Percentiles rank a stretch among this genome's conserved stretches.
Evolutionary conservation across 2,888 invertebrate species (phyloP).

Genomic region (Tuberolachnus salignus): DNA sequence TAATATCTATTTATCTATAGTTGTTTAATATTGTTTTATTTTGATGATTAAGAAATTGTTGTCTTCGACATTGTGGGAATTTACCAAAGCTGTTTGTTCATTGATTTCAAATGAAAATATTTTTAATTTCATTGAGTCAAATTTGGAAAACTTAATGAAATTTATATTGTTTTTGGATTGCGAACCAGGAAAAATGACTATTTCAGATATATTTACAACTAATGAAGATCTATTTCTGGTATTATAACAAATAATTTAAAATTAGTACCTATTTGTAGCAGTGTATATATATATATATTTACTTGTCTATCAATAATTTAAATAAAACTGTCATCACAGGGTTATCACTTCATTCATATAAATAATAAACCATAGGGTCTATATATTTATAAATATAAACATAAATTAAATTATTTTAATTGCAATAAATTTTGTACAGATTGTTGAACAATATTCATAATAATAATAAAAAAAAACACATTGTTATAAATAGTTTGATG

Average conservation of each 20-base stretch:
- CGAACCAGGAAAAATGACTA: conserved; percentile 25
- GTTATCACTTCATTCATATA: no score
- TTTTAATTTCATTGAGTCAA: not conserved
- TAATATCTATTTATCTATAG: not conserved
- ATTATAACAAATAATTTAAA: conserved; percentile 18
- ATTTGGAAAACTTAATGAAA: conserved; percentile 20
- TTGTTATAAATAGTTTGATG: no score
- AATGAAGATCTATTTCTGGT: conserved; percentile 37
- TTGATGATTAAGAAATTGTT: conserved; percentile 35
- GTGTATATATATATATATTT: not conserved
- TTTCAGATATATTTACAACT: conserved; percentile 37
- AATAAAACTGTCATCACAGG: no score
- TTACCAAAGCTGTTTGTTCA: conserved; percentile 14
- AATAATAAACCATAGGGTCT: no score
- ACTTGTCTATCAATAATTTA: not conserved
- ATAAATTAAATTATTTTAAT: no score
- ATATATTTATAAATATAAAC: no score
- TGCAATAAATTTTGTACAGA: no score
- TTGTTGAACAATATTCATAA: no score
- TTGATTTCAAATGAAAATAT: conserved; percentile 19
- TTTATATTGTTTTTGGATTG: conserved; percentile 24
- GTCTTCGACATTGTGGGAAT: conserved; percentile 20
- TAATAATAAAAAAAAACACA: no score
- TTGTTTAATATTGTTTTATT: not conserved
- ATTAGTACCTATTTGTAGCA: not conserved